Evolutionary conservation across 2,113 vertebrate species (phyloP).

Genomic region (Fukomys damarensis): DNA sequence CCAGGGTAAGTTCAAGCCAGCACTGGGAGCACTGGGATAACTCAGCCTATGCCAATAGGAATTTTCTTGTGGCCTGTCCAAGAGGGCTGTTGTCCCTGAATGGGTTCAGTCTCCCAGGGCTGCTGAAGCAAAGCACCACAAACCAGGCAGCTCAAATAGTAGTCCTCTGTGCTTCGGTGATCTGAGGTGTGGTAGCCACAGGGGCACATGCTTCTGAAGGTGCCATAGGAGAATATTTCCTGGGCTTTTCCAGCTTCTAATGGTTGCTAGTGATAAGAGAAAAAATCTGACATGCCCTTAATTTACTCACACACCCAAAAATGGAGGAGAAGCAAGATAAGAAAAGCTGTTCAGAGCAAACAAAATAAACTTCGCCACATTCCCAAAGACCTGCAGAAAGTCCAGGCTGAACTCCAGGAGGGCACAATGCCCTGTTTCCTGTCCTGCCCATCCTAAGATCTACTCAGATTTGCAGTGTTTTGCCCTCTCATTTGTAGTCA

Average conservation of each 20-base stretch:
- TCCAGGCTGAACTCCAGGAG: neutral
- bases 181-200: no score
- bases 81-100: neutral
- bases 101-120: neutral
- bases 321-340: neutral
- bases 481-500: no score
- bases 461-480: neutral
- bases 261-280: neutral
- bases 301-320: neutral
- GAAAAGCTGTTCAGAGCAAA: neutral
- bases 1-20: neutral
- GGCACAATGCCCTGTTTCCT: neutral
- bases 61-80: neutral
- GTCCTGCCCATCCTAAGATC: neutral
- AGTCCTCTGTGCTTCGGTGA: neutral
- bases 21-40: fast-evolving
- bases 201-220: neutral
- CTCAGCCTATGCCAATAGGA: neutral
- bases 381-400: neutral
- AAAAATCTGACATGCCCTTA: neutral
- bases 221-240: neutral
- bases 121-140: neutral
- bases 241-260: neutral
- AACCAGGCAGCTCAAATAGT: neutral
- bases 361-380: neutral